Percentiles rank a stretch among this genome's conserved stretches.
phyloP scores from a whole-genome alignment of 37 sponge, comb jelly and placozoan species.

The Ianthella basta region DNA sequence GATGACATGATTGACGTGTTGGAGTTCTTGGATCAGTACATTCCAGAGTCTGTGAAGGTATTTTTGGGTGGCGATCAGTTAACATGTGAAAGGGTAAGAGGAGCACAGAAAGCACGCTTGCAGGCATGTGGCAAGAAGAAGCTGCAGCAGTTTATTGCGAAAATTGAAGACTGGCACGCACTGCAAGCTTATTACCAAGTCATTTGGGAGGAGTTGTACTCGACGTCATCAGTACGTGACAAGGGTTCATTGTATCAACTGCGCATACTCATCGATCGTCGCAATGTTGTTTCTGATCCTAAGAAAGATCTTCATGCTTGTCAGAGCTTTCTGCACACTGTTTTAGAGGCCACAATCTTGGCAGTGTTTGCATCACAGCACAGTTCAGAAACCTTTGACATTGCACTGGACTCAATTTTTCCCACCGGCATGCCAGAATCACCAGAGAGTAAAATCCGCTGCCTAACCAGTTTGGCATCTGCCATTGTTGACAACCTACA shows the following conservation, averaged over 20 bases:
- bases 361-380: background rate
- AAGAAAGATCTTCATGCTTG: background rate
- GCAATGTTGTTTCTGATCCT: background rate
- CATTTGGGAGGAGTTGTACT: background rate
- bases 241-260: background rate
- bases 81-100: too few relatives aligned
- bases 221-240: background rate
- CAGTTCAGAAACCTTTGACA: too few relatives aligned
- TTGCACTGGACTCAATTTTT: too few relatives aligned
- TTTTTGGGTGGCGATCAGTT: too few relatives aligned
- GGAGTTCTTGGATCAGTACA: background rate
- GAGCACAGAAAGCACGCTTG: too few relatives aligned
- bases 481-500: too few relatives aligned
- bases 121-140: too few relatives aligned
- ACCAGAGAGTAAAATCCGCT: too few relatives aligned
- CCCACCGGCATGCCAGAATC: too few relatives aligned
- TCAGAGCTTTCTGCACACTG: background rate
- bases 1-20: background rate
- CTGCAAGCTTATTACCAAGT: background rate
- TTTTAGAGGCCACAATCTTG: background rate
- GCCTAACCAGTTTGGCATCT: too few relatives aligned
- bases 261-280: background rate
- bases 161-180: background rate
- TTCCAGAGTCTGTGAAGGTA: background rate
- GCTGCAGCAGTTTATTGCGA: background rate